A percentile compares a stretch with the other conserved stretches of the same genome.
Conservation (phyloP, 2,888 invertebrate species). For the Neoscelio sp. region DNA sequence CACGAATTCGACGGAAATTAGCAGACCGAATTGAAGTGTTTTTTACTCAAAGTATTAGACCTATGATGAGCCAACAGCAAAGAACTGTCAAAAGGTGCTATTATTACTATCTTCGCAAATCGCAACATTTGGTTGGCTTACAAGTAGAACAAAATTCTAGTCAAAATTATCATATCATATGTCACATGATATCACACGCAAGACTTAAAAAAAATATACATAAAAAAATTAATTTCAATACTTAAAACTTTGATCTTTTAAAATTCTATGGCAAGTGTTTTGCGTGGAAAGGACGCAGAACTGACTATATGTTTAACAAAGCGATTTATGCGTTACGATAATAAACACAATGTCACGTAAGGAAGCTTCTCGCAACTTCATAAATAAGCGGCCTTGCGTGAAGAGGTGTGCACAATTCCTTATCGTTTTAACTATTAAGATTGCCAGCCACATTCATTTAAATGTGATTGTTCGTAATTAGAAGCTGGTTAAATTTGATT, state of each 20-base stretch:
- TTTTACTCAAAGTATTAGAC: slow-evolving; percentile 33
- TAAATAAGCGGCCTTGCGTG: slow-evolving; percentile 50
- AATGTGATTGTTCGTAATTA: slow-evolving; percentile 45
- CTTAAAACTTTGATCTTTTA: no score
- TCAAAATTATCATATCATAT: no score
- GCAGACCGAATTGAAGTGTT: slow-evolving; percentile 27
- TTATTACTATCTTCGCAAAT: slow-evolving; percentile 32
- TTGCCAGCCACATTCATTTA: slow-evolving; percentile 38
- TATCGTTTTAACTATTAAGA: slow-evolving; percentile 48
- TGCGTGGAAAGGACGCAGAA: slow-evolving; percentile 36
- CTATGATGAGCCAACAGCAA: slow-evolving; percentile 18
- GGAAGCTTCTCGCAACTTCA: slow-evolving; percentile 60
- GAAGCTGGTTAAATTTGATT: slow-evolving; percentile 43
- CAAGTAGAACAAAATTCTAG: no score
- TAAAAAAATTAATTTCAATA: no score
- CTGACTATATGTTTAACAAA: slow-evolving; percentile 29
- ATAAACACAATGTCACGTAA: slow-evolving; percentile 57
- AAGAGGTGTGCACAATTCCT: slow-evolving; percentile 47
- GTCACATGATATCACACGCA: no score
- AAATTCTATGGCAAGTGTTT: no score
- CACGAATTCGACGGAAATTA: slow-evolving; percentile 79
- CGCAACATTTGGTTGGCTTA: no score
- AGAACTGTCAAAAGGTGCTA: slow-evolving; percentile 48
- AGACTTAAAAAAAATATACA: no score
- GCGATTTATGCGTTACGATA: slow-evolving; percentile 59